Evolutionary conservation across 1,140 invertebrate genomes (phyloP).

Genomic region (Schlechtendalia chinensis): DNA sequence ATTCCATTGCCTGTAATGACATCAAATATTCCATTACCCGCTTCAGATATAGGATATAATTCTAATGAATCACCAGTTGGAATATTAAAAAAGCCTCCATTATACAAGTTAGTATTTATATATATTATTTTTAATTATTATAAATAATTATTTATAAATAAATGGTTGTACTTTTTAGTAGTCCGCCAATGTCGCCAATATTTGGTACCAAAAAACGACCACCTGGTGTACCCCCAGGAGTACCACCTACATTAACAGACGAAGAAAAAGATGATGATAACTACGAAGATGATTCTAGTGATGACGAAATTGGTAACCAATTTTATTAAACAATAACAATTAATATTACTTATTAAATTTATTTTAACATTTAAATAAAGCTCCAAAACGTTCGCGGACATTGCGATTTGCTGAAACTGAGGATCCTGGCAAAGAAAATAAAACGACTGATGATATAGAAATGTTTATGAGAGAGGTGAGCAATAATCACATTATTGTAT

Average conservation of each 20-base stretch:
- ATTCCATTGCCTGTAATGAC: slow-evolving; percentile 77
- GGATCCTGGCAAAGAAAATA: slow-evolving; percentile 40
- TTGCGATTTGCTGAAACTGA: slow-evolving; percentile 37
- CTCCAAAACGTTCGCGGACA: slow-evolving; percentile 13
- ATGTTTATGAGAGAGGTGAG: slow-evolving; percentile 46
- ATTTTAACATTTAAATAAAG: neutral
- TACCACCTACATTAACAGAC: slow-evolving; percentile 72
- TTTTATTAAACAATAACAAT: no score
- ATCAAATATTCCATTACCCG: slow-evolving; percentile 57
- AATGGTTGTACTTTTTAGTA: slow-evolving; percentile 47
- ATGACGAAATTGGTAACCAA: slow-evolving; percentile 10
- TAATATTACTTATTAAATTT: neutral
- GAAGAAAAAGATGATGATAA: slow-evolving; percentile 62
- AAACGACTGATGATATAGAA: slow-evolving; percentile 44
- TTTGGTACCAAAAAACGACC: slow-evolving; percentile 61
- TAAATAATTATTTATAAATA: no score
- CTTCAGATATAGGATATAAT: slow-evolving; percentile 56
- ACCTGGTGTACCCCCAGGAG: slow-evolving; percentile 84
- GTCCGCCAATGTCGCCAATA: slow-evolving; percentile 51
- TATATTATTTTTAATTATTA: slow-evolving; percentile 29
- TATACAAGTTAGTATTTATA: slow-evolving; percentile 57
- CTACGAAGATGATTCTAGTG: slow-evolving; percentile 48
- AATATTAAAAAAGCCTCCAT: slow-evolving; percentile 75
- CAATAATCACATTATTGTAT: neutral
- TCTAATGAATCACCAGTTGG: slow-evolving; percentile 57